Evolutionary conservation across 2,113 vertebrate species (phyloP).

Genomic region (Aramus guarauna): DNA sequence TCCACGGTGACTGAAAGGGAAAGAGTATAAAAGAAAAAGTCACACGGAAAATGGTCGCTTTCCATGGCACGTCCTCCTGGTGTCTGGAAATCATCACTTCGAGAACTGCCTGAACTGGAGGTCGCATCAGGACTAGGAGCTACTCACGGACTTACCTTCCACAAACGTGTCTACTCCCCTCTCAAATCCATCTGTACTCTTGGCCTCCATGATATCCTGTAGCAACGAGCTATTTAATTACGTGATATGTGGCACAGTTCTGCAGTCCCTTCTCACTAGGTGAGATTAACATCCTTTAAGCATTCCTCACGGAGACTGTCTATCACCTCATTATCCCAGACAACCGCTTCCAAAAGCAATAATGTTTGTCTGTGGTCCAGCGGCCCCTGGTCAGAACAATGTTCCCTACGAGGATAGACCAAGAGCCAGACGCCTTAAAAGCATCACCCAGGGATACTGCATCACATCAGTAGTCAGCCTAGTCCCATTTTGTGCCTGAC

Average conservation of each 20-base stretch:
- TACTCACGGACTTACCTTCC: background rate
- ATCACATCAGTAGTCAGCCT: background rate
- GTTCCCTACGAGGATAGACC: background rate
- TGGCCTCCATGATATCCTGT: conserved; percentile 18
- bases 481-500: background rate
- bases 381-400: background rate
- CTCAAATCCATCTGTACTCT: background rate
- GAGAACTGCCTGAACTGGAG: background rate
- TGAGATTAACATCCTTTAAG: conserved; percentile 44
- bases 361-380: conserved; percentile 28
- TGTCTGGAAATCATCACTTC: background rate
- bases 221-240: conserved; percentile 30
- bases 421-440: background rate
- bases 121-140: conserved; percentile 6
- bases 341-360: background rate
- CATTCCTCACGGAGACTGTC: conserved; percentile 6
- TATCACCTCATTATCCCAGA: conserved; percentile 53
- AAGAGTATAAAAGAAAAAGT: background rate
- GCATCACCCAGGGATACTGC: background rate
- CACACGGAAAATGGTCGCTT: background rate
- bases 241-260: background rate
- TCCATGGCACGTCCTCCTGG: background rate
- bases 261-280: conserved; percentile 21
- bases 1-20: background rate
- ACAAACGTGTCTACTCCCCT: background rate